Base-by-base conservation (phyloP, 1,140 invertebrate genomes). In the Zaprionus inermis region DNA sequence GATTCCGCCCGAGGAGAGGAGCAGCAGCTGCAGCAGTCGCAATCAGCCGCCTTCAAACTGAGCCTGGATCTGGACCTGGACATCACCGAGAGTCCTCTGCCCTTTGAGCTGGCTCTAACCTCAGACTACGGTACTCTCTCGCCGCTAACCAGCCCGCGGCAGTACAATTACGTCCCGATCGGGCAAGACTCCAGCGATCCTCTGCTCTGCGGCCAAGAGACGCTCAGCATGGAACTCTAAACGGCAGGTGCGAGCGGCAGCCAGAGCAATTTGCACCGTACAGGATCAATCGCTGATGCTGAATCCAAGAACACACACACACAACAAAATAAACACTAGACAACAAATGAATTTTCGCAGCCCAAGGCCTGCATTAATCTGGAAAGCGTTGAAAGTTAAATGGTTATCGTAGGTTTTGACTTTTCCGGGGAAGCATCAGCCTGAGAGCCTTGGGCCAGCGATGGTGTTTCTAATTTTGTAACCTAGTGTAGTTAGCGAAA, bases 221-320 rank as follows among this genome's bases (percentile, higher is more conserved):
- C 71, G 32, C 20, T 30, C 9, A 73, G 71, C 38, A 38, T 56
- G 16, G 51, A 36, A 12, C 22, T 56, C 44, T 73, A 73, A 60
- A 44, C 12, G 14, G 18, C n/a, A 38, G n/a, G n/a, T n/a, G n/a
- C n/a, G n/a, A n/a, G n/a, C n/a, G n/a, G 52, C 30, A 64, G 63
- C 66, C 38, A 12, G 55, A 61, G 69, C 66, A 74, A 64, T 75
- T 64, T 36, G 46, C 51, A n/a, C n/a, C n/a, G 57, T n/a, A 55
- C 60, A 72, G 57, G 66, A 75, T 69, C 76, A 85, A 90, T 81
- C 79, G 85, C 51, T 58, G 85, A 90, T 89, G 84, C 84, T 89
- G 84, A 89, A 89, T 79, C 34, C 34, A 36, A n/a, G 44, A 0
- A 30, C 32, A 60, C 10, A 51, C 22, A 55, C 12, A 46, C 32